Evolutionary conservation across 2,888 invertebrate species (phyloP), one percentile per base, ranked within the genome.

Genomic region (Parapristionchus giblindavisi): DNA sequence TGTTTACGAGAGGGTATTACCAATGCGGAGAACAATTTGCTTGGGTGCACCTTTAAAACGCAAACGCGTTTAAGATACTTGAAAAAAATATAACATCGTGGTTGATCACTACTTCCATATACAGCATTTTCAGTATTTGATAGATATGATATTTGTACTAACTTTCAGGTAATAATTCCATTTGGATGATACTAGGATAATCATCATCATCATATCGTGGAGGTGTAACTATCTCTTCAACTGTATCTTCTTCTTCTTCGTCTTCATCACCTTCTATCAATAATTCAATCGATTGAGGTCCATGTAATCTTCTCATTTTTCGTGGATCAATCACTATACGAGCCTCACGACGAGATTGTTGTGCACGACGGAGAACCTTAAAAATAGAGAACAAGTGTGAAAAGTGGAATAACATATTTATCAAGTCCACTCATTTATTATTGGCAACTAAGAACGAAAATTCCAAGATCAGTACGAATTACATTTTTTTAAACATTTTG

Each of bases 111-210:
- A 6, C 14, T 8, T 36, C 21, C 1, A 1, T n/a, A 27, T 71
- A 75, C 76, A 72, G 48, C 75, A 76, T 76, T 61, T 56, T 40
- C 65, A 4, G 75, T 77, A 72, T 6, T 77, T 76, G 70, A 71
- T 78, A 24, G 78, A 77, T 6, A 78, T 29, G 29, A 76, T 48
- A 17, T 17, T 24, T 21, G 24, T n/a, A 65, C 78, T 76, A 61
- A 85, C 85, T 81, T 75, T 85, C 85, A n/a, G 84, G 84, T 40
- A 85, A 77, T 11, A 84, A 83, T 32, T 85, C 85, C 85, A 85
- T 85, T 73, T 85, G 84, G 8, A 85, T 61, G 4, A 61, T 61
- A 38, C 36, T 24, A 3, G 61, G 38, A n/a, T 61, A 51, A 34
- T 82, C 48, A 48, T 60, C 61, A 29, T 61, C 77, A 29, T 78